Conservation (phyloP, 2,888 invertebrate species). For the Tenthredo amoena region DNA sequence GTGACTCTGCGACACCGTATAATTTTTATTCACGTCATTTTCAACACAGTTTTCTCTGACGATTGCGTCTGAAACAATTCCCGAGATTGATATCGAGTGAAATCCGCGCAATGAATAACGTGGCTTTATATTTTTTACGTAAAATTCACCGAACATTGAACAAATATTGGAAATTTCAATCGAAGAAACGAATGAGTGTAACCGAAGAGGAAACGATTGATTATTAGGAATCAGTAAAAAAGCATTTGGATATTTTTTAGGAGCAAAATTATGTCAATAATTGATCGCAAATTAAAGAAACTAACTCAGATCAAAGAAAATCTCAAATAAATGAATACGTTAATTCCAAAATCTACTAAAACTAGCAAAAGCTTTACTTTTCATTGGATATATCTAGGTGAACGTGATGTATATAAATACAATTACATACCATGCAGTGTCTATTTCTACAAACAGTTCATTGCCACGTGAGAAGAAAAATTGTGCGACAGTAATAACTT, state of each 20-base stretch:
- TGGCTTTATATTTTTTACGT: neutral
- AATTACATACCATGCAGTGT: conserved; percentile 45
- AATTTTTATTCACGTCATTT: neutral
- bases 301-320: neutral
- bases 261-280: neutral
- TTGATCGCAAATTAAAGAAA: neutral
- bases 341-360: neutral
- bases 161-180: neutral
- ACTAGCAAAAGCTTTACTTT: conserved; percentile 34
- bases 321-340: neutral
- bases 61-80: neutral
- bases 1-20: neutral
- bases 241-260: neutral
- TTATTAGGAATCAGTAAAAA: neutral
- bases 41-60: neutral
- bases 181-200: neutral
- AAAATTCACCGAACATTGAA: neutral
- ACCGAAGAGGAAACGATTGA: neutral
- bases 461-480: neutral
- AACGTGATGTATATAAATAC: conserved; percentile 17
- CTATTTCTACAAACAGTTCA: conserved; percentile 23
- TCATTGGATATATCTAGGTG: neutral
- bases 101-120: neutral
- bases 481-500: neutral
- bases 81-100: neutral